Base-by-base conservation (phyloP, 1,140 invertebrate species). In the Caenorhabditis brenneri region DNA sequence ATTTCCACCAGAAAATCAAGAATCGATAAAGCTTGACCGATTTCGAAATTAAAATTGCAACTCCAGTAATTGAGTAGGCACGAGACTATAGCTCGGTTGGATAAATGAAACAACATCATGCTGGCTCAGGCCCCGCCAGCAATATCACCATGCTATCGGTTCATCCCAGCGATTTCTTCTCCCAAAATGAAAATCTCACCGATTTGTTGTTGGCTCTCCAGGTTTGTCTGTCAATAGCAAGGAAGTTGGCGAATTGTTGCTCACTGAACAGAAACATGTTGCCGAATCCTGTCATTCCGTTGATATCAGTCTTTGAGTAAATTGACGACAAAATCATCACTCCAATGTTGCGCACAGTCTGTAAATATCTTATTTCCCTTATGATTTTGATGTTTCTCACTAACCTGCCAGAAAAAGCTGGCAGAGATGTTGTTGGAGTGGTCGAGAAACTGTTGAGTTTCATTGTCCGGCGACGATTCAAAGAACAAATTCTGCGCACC, bases 261-360 rank as follows among this genome's bases (percentile, higher is more conserved):
- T 92, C 91, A 0, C 95, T 97, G 86, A 96, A 94, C 2, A 97
- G 95, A 92, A 96, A 96, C 96, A 97, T 97, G 0, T 95, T 96
- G 19, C 96, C 96, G 53, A 96, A 93, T 22, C 94, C 93, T 10
- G 97, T 92, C 89, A 95, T 93, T 84, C 95, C 95, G 92, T 95
- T 96, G 78, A 95, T 94, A 53, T 94, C 94, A 3, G 95, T 96
- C 88, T 94, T 93, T 1, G 94, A 94, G 93, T 90, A 91, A 36
- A 94, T 42, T n/a, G 65, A 6, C 22, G 65, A 74, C 65, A 74
- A 42, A 42, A 74, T 74, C 65, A 74, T 74, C 5, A 74, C 65
- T 24, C 65, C 65, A 31, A 74, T 39, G 65, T 74, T 74, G n/a
- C 65, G 33, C 24, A 74, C 36, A 1, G 65, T 74, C 65, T 65